Conservation (phyloP, 2,888 invertebrate species). For the Leucophora obtusa region DNA sequence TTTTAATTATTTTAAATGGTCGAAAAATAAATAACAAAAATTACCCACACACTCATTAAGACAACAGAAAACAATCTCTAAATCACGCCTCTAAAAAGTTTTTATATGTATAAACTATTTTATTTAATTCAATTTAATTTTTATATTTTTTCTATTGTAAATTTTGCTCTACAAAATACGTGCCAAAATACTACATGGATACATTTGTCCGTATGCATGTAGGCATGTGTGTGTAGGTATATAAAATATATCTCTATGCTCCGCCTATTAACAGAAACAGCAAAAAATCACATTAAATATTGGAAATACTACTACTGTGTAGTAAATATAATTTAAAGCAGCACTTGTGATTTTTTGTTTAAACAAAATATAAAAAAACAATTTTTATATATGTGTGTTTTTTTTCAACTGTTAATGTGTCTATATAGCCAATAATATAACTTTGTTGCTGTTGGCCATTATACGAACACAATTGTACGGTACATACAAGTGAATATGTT, state of each 20-base stretch:
- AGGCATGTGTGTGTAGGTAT: too few species aligned
- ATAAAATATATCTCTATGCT: slow-evolving; percentile 35
- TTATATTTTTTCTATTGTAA: slow-evolving; percentile 14
- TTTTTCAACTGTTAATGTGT: slow-evolving; percentile 45
- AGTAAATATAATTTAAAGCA: slow-evolving; percentile 44
- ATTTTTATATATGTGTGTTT: neutral
- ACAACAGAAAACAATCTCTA: slow-evolving; percentile 17
- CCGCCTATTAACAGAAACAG: slow-evolving; percentile 49
- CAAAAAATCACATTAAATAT: slow-evolving; percentile 12
- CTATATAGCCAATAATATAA: slow-evolving; percentile 57
- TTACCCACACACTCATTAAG: neutral
- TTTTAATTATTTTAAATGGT: slow-evolving; percentile 24
- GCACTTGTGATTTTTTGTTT: slow-evolving; percentile 34
- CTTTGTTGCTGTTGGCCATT: slow-evolving; percentile 49
- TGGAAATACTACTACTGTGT: neutral
- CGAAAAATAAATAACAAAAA: neutral
- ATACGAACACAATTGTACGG: slow-evolving; percentile 7
- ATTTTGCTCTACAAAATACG: slow-evolving; percentile 47
- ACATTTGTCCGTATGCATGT: slow-evolving; percentile 3
- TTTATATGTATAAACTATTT: too few species aligned
- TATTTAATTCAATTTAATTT: slow-evolving; percentile 21
- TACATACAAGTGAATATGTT: neutral
- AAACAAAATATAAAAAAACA: slow-evolving; percentile 1
- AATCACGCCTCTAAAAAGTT: slow-evolving; percentile 50
- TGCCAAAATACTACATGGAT: slow-evolving; percentile 52